phyloP scores from a whole-genome alignment of 2,888 invertebrate species.

The Sisyra nigra region DNA sequence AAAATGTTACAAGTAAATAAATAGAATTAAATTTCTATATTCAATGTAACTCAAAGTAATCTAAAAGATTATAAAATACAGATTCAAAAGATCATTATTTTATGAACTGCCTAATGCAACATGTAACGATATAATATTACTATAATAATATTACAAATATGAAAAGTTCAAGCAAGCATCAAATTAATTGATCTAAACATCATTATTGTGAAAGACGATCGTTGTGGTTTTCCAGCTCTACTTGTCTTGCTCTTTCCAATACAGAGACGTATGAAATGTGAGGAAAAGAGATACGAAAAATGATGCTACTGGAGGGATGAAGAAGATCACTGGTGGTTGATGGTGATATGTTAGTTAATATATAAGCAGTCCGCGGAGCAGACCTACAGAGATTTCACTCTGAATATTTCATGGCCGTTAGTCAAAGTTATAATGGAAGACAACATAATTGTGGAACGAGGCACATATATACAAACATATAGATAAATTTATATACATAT shows the following conservation, averaged over 20 bases:
- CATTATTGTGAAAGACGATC: constrained; percentile 1
- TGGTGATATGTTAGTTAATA: not conserved
- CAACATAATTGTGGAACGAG: constrained; percentile 23
- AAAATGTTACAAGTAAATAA: too few relatives aligned
- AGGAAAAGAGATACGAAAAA: not conserved
- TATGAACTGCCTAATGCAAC: too few relatives aligned
- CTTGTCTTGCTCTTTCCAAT: not conserved
- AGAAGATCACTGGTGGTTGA: not conserved
- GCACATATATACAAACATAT: not conserved
- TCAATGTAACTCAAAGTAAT: too few relatives aligned
- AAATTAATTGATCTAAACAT: constrained; percentile 2
- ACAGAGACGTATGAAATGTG: too few relatives aligned
- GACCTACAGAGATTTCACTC: constrained; percentile 1
- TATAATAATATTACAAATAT: too few relatives aligned
- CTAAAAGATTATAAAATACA: too few relatives aligned
- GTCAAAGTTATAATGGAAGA: constrained; percentile 30
- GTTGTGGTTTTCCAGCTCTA: not conserved
- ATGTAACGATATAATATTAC: too few relatives aligned
- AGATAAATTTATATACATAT: too few relatives aligned
- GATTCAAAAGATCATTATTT: too few relatives aligned
- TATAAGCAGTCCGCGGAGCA: not conserved
- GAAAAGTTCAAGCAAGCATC: not conserved
- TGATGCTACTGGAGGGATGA: not conserved
- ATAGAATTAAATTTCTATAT: too few relatives aligned
- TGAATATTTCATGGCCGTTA: constrained; percentile 30